Evolutionary conservation across 2,888 invertebrate species (phyloP).

Genomic region (Deilephila porcellus): DNA sequence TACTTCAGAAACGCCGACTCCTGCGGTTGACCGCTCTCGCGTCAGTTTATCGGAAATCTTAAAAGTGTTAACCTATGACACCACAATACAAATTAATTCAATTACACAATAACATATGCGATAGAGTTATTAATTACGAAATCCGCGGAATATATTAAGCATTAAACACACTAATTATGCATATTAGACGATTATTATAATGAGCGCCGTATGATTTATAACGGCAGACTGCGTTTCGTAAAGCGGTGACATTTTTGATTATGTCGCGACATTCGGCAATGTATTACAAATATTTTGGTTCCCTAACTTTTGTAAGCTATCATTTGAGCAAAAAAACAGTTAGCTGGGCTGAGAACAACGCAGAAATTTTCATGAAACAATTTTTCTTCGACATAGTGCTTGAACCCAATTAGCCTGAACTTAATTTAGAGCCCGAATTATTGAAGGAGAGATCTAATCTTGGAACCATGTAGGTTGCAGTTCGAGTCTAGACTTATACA

Average conservation of each 20-base stretch:
- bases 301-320: neutral
- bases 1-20: no score
- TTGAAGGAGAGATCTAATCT: no score
- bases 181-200: slow-evolving; percentile 14
- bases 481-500: no score
- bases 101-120: neutral
- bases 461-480: no score
- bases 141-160: slow-evolving; percentile 11
- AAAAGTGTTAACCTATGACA: neutral
- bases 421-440: no score
- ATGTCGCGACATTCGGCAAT: neutral
- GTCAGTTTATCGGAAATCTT: no score
- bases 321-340: no score
- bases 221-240: slow-evolving; percentile 3
- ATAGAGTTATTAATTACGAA: slow-evolving; percentile 26
- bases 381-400: no score
- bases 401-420: no score
- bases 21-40: no score
- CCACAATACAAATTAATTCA: neutral
- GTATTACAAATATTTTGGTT: neutral
- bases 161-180: slow-evolving; percentile 18
- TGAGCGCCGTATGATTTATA: slow-evolving; percentile 11
- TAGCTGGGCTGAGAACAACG: no score
- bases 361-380: no score
- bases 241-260: slow-evolving; percentile 20